Percentiles rank a stretch among this genome's conserved stretches.
Conservation (phyloP, 2,888 invertebrate species). For the Mantis religiosa region DNA sequence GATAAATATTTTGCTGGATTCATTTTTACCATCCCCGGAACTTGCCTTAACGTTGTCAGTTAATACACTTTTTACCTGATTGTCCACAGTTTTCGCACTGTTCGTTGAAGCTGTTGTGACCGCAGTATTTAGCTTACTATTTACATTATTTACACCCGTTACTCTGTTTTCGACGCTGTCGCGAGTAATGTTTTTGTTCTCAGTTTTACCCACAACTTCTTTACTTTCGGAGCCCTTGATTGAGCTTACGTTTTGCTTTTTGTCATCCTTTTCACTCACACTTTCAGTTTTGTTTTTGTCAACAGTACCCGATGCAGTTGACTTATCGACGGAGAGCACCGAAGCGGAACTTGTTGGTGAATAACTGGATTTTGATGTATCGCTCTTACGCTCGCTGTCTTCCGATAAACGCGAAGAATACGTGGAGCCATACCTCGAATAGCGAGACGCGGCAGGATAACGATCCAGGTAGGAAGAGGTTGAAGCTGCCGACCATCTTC, state of each 20-base stretch:
- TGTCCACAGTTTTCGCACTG: background rate
- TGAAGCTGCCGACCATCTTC: constrained; percentile 53
- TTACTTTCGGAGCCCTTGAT: background rate
- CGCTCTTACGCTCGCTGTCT: background rate
- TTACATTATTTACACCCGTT: background rate
- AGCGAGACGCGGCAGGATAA: constrained; percentile 31
- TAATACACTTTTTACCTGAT: background rate
- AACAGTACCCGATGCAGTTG: constrained; percentile 39
- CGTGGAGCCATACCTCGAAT: constrained; percentile 19
- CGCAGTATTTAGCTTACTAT: background rate
- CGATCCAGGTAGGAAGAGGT: constrained; percentile 61
- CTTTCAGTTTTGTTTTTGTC: background rate
- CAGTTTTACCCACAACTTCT: background rate
- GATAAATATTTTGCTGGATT: too few relatives aligned
- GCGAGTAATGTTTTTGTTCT: background rate
- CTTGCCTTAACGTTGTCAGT: background rate
- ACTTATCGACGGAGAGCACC: background rate
- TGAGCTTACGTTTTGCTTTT: background rate
- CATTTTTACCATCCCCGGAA: background rate
- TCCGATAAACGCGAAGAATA: background rate
- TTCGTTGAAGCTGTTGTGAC: background rate
- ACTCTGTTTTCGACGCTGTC: background rate
- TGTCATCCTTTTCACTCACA: background rate
- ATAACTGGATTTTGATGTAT: background rate
- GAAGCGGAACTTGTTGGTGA: background rate